A percentile compares a stretch with the other conserved stretches of the same genome.
Conservation (phyloP, 1,140 invertebrate species). For the Lysiphlebus fabarum region DNA sequence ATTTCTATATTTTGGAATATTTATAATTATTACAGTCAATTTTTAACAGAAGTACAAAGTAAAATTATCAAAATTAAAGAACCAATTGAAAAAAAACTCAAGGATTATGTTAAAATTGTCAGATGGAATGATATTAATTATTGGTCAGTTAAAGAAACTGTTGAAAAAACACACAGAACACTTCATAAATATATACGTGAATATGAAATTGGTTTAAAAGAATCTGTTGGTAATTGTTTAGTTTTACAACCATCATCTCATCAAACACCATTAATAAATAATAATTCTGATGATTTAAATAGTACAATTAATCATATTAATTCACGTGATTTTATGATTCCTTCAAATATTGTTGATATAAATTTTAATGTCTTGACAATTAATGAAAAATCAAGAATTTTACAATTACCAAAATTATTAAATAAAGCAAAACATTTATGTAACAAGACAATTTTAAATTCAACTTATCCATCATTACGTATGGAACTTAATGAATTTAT, state of each 20-base stretch:
- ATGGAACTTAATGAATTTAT: slow-evolving; percentile 65
- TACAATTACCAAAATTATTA: slow-evolving; percentile 44
- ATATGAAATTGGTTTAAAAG: slow-evolving; percentile 60
- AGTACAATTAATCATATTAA: slow-evolving; percentile 24
- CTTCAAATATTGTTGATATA: slow-evolving; percentile 3
- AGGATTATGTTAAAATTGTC: slow-evolving; percentile 93
- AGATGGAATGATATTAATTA: slow-evolving; percentile 94
- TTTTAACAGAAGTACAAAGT: slow-evolving; percentile 61
- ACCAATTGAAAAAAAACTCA: slow-evolving; percentile 88
- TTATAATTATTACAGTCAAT: slow-evolving; percentile 82
- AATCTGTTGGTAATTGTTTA: slow-evolving; percentile 43
- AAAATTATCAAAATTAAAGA: slow-evolving; percentile 66
- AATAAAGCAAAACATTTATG: slow-evolving; percentile 63
- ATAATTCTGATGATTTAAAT: slow-evolving; percentile 32
- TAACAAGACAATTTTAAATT: slow-evolving; percentile 59
- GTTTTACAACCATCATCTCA: slow-evolving; percentile 32
- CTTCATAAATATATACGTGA: slow-evolving; percentile 84
- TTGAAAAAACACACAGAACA: slow-evolving; percentile 83
- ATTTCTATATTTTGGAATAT: slow-evolving; percentile 79
- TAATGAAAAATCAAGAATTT: not conserved
- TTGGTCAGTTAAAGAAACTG: slow-evolving; percentile 85
- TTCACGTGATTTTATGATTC: slow-evolving; percentile 33
- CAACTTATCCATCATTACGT: slow-evolving; percentile 60
- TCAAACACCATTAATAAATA: slow-evolving; percentile 21
- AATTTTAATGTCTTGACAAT: too few relatives aligned